Evolutionary conservation across 2,797 vertebrate genomes (phyloP), one percentile per base, ranked within the genome.

Genomic region (Aselliscus stoliczkanus): DNA sequence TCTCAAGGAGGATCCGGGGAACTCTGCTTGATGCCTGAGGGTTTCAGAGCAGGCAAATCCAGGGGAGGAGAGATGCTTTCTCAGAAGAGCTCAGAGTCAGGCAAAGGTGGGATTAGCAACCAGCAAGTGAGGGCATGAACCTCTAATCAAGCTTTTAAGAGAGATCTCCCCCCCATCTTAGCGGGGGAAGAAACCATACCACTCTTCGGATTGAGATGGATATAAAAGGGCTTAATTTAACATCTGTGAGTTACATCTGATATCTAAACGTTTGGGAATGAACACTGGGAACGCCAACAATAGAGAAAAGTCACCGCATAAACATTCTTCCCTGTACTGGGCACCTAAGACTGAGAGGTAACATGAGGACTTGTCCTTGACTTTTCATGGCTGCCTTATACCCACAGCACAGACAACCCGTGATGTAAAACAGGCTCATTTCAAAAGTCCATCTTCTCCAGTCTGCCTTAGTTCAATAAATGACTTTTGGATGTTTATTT

Each of bases 41-140:
- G 13, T 80, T 97, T 96, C 44, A 88, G 3, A 2, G 13, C 17
- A 86, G 64, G 64, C 20, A 42, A 29, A 92, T 75, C 29, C 82
- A 75, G 69, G 82, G 34, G 7, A 88, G 34, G 58, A 90, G 37
- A 75, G 60, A 52, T 17, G 17, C 29, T 96, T 92, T 94, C 77
- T 95, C 85, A 86, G 21, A 88, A 54, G 67, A 80, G 52, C 29
- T 92, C 73, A 27, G 31, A 64, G 23, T 54, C 18, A 73, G 31
- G 56, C 0, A 0, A 69, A 96, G 47, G 67, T 58, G 29, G 64
- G 50, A 90, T 90, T 76, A 94, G 65, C 15, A 23, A n/a, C 29
- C 39, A 75, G 76, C 52, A 82, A 60, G 50, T 72, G 62, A 90
- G 77, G 37, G 62, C 70, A 50, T 1, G 70, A 1, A 69, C 10